phyloP scores from a whole-genome alignment of 1,140 invertebrate genomes.

The Zophobas morio region DNA sequence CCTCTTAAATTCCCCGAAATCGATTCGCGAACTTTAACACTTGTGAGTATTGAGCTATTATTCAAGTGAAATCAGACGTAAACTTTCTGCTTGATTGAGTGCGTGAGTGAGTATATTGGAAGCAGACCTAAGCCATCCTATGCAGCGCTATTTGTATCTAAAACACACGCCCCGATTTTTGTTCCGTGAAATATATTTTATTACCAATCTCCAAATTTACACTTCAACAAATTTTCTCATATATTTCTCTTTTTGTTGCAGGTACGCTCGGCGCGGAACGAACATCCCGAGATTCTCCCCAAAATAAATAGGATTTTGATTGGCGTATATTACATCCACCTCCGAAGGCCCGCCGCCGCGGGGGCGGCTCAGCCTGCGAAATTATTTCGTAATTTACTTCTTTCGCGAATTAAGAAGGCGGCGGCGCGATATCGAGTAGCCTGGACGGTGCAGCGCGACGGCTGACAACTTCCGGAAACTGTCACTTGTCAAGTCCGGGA shows the following conservation, averaged over 20 bases:
- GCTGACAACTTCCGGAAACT: slow-evolving; percentile 53
- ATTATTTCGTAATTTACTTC: too few relatives aligned
- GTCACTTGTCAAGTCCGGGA: slow-evolving; percentile 59
- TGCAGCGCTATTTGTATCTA: slow-evolving; percentile 47
- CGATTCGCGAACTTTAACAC: slow-evolving; percentile 62
- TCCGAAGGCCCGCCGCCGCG: not conserved
- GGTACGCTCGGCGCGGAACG: slow-evolving; percentile 44
- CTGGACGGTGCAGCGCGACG: slow-evolving; percentile 2
- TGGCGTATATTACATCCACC: not conserved
- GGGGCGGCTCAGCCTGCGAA: not conserved
- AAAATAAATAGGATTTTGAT: slow-evolving; percentile 30
- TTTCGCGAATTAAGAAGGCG: too few relatives aligned
- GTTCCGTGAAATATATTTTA: slow-evolving; percentile 49
- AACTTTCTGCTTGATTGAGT: slow-evolving; percentile 63
- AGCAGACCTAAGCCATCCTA: slow-evolving; percentile 46
- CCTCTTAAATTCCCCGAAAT: slow-evolving; percentile 55
- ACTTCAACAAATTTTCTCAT: slow-evolving; percentile 56
- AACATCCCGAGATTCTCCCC: not conserved
- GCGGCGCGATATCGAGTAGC: not conserved
- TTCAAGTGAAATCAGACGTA: slow-evolving; percentile 65
- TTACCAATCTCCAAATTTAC: slow-evolving; percentile 51
- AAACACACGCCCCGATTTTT: slow-evolving; percentile 46
- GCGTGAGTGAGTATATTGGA: slow-evolving; percentile 58
- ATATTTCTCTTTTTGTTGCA: slow-evolving; percentile 51
- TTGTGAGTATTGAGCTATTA: slow-evolving; percentile 63